Evolutionary conservation across 2,113 vertebrate genomes (phyloP), one percentile per base, ranked within the genome.

Genomic region (Kobus ellipsiprymnus): DNA sequence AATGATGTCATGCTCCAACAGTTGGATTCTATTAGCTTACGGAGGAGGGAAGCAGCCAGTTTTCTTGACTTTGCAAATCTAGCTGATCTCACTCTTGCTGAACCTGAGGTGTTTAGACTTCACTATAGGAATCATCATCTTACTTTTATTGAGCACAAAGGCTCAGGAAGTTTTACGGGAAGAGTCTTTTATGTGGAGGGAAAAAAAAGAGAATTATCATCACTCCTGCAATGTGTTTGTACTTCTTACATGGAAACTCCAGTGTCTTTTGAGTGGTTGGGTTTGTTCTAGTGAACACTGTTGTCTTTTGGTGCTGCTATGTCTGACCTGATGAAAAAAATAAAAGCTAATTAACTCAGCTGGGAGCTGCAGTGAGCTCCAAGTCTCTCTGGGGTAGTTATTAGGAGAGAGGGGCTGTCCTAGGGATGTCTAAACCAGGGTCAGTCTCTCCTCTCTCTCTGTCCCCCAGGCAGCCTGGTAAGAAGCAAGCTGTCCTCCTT

Each of bases 1-100:
- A 98, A 98, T 99, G 99, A 99, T 99, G 98, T 99, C 98, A 99
- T 98, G 94, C 77, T 0, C 94, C 96, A 98, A 97, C 98, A 99
- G 98, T 99, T 99, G 99, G 98, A 98, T 98, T 98, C 98, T 98
- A 98, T 99, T 99, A 98, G 97, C 97, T 96, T 95, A 97, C 97
- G 98, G 97, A 98, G 97, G 94, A 98, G 95, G 97, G 98, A 98
- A 97, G 98, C 91, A 97, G 99, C 97, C 97, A 96, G 46, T 96
- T 98, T 93, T 98, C 91, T 92, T 97, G 96, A 89, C 93, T 80
- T 94, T 90, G 54, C 80, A 80, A 91, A 64, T 98, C 71, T 74
- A 80, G 90, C 88, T 96, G 95, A 96, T 95, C 95, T 96, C 85
- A 71, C 95, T 93, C 59, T 98, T 94, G 96, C 97, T 98, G 97